Evolutionary conservation across 2,113 vertebrate genomes (phyloP).

Genomic region (Rhynchomys soricoides): DNA sequence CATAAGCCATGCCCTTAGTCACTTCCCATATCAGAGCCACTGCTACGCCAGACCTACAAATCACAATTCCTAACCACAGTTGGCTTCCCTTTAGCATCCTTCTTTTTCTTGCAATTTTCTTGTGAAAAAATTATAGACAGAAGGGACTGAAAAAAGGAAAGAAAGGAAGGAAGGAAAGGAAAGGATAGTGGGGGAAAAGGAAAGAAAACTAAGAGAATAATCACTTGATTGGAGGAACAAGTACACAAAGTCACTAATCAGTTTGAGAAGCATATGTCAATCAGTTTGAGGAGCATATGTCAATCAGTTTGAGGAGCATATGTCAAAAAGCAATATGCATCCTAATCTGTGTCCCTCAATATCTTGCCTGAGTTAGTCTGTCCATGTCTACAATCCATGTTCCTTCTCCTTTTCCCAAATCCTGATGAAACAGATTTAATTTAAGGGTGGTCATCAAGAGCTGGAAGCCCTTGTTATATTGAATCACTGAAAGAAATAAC

Average conservation of each 20-base stretch:
- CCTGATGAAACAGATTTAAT: neutral
- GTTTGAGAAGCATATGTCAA: neutral
- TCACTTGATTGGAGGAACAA: neutral
- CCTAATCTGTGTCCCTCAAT: neutral
- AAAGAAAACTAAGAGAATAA: no score
- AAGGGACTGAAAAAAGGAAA: neutral
- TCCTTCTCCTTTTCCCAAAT: neutral
- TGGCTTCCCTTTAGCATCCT: neutral
- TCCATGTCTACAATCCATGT: neutral
- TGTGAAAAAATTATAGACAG: neutral
- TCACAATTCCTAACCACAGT: neutral
- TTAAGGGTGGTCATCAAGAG: neutral
- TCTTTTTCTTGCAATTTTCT: neutral
- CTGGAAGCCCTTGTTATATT: neutral
- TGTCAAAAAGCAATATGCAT: neutral
- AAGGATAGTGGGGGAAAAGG: no score
- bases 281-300: neutral
- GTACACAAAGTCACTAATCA: neutral
- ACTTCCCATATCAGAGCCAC: neutral
- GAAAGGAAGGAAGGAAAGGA: neutral
- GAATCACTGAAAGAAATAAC: conserved; percentile 41
- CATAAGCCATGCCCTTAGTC: neutral
- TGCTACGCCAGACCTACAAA: neutral
- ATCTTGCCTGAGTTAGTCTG: neutral
- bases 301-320: neutral